Conservation (phyloP, 2,113 vertebrate species). For the Toxotes jaculatrix region DNA sequence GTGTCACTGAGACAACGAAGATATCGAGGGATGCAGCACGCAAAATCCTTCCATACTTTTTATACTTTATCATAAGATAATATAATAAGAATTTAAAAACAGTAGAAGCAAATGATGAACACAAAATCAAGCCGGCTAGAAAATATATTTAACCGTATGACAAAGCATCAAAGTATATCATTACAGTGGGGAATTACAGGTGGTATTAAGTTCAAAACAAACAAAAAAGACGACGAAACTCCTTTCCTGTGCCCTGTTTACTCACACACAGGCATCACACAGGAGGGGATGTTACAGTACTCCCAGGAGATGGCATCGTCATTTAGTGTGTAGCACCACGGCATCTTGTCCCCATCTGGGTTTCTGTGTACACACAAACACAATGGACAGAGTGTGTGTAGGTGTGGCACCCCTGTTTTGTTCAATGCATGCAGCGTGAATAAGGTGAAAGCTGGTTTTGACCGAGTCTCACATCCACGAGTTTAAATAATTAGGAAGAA, state of each 20-base stretch:
- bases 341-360: conserved; percentile 89
- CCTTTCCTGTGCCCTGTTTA: conserved; percentile 22
- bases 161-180: not conserved
- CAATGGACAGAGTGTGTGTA: conserved; percentile 71
- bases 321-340: conserved; percentile 93
- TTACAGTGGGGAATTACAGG: not conserved
- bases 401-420: not conserved
- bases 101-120: not conserved
- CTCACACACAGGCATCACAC: conserved; percentile 78
- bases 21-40: not conserved
- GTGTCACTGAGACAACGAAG: not conserved
- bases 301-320: conserved; percentile 91
- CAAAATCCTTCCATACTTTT: conserved; percentile 4
- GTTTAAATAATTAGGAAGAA: not conserved
- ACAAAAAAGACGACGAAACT: not conserved
- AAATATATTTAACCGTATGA: not conserved
- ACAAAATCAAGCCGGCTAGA: not conserved
- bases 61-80: not conserved
- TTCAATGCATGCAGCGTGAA: too few species aligned
- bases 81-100: not conserved
- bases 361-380: conserved; percentile 84
- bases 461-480: not conserved
- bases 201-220: not conserved
- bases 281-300: conserved; percentile 87
- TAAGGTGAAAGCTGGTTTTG: not conserved